Base-by-base conservation (phyloP, 2,888 invertebrate genomes). In the Hoplodrina blanda region DNA sequence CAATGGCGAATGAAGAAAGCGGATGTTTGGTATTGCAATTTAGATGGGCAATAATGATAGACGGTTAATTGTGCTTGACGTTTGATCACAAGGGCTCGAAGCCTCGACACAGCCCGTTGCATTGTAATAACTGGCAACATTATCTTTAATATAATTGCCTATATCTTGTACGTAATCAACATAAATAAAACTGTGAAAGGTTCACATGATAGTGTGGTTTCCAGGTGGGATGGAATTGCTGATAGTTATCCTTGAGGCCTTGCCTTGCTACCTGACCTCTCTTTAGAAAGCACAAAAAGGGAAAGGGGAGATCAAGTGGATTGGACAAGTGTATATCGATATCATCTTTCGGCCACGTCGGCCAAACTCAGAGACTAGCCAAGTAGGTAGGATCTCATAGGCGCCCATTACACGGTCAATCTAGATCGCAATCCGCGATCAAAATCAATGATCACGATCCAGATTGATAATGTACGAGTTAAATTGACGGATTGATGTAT, bases 11-110 rank as follows among this genome's bases (percentile, higher is more conserved):
- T 81, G 87, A 90, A 90, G 91, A 90, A 91, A 91, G 90, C 93
- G 94, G 94, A 94, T 92, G 93, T 92, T 91, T 90, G 91, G 89
- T 89, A 90, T 92, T 93, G 93, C 93, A 94, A 94, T 94, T 93
- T 91, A 94, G 95, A 95, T 95, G 86, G 82, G 89, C 90, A 89
- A 90, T 88, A 86, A 86, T 86, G 95, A 95, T 95, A 95, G 77
- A 74, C 80, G 85, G 87, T 90, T 92, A 94, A 94, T 94, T 93
- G 90, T 89, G 89, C 91, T 83, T 92, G 91, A 92, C 91, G 89
- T 75, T 76, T 77, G 75, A 68, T 67, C 76, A 65, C 41, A 74
- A 76, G 82, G 83, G 82, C 80, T 67, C 57, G 59, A 60, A 68
- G 19, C 30, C n/a, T 17, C 78, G 81, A 73, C 83, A 79, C 76